Percentiles rank a stretch among this genome's conserved stretches.
Evolutionary conservation across 2,113 vertebrate genomes (phyloP).

Genomic region (Holacanthus passer): DNA sequence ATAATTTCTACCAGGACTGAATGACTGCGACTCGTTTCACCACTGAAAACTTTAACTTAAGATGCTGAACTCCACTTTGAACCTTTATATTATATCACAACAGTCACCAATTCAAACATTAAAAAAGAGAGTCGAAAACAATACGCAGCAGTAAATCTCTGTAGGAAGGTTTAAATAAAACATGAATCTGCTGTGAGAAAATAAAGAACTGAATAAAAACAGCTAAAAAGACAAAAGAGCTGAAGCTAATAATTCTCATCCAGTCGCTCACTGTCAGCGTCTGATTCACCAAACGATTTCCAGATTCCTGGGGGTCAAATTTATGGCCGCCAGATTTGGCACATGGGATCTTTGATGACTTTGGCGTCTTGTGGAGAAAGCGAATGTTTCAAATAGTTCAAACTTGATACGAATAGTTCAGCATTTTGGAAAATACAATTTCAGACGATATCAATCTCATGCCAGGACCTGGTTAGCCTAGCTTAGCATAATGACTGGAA

Average conservation of each 20-base stretch:
- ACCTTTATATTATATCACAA: neutral
- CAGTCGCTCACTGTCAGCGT: neutral
- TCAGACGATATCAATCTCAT: too few species aligned
- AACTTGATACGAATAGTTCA: neutral
- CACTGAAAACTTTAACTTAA: neutral
- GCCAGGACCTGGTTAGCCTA: conserved; percentile 6
- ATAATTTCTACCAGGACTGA: too few species aligned
- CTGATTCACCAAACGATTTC: too few species aligned
- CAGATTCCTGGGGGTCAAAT: too few species aligned
- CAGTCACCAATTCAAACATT: neutral
- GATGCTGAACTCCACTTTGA: neutral
- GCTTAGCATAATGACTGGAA: neutral
- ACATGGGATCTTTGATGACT: too few species aligned
- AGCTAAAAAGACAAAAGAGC: neutral
- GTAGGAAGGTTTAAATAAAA: neutral
- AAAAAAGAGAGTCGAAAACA: neutral
- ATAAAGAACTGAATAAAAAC: neutral
- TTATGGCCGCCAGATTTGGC: neutral
- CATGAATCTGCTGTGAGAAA: neutral
- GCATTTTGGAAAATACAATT: too few species aligned
- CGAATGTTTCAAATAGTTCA: neutral
- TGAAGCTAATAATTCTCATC: neutral
- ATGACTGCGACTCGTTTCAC: neutral
- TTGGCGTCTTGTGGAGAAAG: neutral
- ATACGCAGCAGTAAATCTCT: neutral